These are phyloP conservation scores for Aphidius ervi DNA, from an alignment of 1,140 invertebrate species.

Conservation along the genomic window DNA sequence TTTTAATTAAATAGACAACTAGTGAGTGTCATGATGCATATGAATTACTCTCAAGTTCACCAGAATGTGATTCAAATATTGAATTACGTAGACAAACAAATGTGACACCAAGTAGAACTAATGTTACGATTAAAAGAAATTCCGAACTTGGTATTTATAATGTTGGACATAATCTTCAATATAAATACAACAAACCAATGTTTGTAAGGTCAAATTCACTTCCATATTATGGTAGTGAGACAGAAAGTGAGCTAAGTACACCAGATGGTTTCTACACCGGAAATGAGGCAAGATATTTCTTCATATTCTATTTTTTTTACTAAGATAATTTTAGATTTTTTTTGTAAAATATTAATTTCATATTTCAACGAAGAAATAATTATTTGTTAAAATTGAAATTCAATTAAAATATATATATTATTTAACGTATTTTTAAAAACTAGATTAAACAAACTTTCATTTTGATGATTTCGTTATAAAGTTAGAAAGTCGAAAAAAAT, in stretches of 20 bases:
- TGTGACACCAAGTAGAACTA: conserved; percentile 31
- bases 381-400: too few species aligned
- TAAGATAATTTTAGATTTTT: too few species aligned
- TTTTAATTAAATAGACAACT: conserved; percentile 34
- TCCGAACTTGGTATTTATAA: conserved; percentile 53
- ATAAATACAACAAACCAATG: conserved; percentile 42
- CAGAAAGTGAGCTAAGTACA: conserved; percentile 75
- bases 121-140: conserved; percentile 40
- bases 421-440: too few species aligned
- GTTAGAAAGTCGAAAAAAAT: not conserved
- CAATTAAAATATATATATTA: too few species aligned
- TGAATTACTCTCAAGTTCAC: conserved; percentile 65
- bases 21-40: conserved; percentile 57
- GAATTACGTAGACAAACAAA: conserved; percentile 40
- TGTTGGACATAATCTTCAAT: conserved; percentile 38
- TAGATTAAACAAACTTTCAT: too few species aligned
- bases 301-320: not conserved
- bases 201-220: conserved; percentile 61
- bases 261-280: conserved; percentile 69
- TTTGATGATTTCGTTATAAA: too few species aligned
- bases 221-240: conserved; percentile 76
- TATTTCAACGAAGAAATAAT: too few species aligned
- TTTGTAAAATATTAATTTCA: too few species aligned
- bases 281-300: conserved; percentile 43
- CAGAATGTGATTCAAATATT: conserved; percentile 59